A percentile compares a stretch with the other conserved stretches of the same genome.
phyloP scores from a whole-genome alignment of 2,113 vertebrate species.

The Butorides virescens region DNA sequence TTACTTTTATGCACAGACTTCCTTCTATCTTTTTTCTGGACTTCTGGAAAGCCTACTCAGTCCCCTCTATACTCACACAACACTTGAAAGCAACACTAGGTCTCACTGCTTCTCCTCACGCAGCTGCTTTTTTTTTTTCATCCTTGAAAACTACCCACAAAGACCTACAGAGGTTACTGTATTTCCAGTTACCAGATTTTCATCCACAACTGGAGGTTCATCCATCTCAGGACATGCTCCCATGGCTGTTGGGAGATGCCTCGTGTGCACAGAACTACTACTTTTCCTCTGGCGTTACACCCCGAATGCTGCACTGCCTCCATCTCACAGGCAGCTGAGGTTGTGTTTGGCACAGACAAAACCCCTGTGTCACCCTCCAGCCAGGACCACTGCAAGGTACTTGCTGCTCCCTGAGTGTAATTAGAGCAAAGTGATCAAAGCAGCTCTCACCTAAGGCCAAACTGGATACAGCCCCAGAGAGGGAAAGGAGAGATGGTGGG shows the following conservation, averaged over 20 bases:
- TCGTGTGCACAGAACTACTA: background rate
- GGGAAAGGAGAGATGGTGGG: background rate
- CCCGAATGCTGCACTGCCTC: background rate
- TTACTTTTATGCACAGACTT: background rate
- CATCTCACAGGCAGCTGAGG: background rate
- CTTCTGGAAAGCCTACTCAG: background rate
- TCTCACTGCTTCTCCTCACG: background rate
- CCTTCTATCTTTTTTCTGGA: background rate
- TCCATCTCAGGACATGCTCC: background rate
- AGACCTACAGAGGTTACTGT: background rate
- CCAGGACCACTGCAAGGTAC: background rate
- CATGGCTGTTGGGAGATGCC: background rate
- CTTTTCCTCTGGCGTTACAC: background rate
- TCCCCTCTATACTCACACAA: background rate
- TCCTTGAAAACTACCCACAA: background rate
- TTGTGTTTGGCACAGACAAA: background rate
- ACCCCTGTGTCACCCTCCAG: accelerated
- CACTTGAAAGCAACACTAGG: background rate
- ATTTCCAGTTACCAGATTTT: no score
- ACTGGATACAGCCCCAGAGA: background rate
- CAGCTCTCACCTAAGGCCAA: background rate
- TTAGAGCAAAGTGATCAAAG: background rate
- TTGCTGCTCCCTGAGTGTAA: background rate
- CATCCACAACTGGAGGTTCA: background rate
- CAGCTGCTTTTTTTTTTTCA: background rate